Base-by-base conservation (phyloP, 64 coral and sea anemone genomes). In the Porites australiensis region DNA sequence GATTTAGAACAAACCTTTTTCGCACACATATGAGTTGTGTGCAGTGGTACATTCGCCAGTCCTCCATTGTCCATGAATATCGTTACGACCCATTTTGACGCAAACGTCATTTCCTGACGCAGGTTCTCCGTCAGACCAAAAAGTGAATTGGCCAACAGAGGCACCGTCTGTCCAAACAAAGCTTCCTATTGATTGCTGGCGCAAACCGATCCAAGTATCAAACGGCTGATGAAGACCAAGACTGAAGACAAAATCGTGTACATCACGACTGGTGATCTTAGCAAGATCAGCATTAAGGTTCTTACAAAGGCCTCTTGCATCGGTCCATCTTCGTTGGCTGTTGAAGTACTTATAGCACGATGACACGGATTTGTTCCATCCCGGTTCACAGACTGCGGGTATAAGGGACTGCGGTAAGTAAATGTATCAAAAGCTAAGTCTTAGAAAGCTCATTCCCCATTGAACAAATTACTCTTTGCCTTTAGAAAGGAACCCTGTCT, bases 81-180 rank as follows among this genome's bases (percentile, higher is more conserved):
- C 61, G 18, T 45, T 8, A 51, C 14, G 49, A 74, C 16, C 13
- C 50, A 88, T 73, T 74, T 22, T 3, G 5, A 3, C 45, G 52
- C 86, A 76, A 49, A 88, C 19, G 22, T 74, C 50, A 6, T 61
- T 43, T 0, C 21, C 23, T 64, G 6, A 14, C 19, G 14, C 0
- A 13, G 68, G 86, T 20, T 88, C 61, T 15, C 13, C 52, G 8
- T 11, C 8, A 4, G 66, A 18, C 90, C 90, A 92, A 19, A 74
- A 84, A 15, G 44, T 57, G 49, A 82, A 85, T 19, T 77, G 74
- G 9, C 70, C 90, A 44, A 77, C 15, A 14, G 23, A 16, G 13
- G 47, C 50, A 8, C 70, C 82, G 20, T 87, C 91, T 45, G 91
- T 66, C 91, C 91, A 93, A 62, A 62, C 46, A 50, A 93, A 93